Conservation (phyloP, 2,113 vertebrate species). For the Lota lota region DNA sequence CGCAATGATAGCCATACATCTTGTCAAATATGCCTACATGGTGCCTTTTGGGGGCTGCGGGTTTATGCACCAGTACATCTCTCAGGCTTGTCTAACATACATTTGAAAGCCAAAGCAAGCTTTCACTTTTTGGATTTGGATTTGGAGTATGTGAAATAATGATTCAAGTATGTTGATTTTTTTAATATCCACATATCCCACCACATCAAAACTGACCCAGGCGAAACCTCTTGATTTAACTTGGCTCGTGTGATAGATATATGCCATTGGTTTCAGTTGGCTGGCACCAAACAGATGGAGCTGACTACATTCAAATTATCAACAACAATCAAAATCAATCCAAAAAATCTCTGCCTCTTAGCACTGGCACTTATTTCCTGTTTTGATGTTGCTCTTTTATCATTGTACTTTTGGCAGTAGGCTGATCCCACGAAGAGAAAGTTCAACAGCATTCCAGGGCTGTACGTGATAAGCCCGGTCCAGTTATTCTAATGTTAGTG, state of each 20-base stretch:
- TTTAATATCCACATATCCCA: no score
- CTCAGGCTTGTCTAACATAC: no score
- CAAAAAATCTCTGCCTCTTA: not conserved
- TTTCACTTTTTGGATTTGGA: no score
- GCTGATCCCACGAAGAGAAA: slow-evolving; percentile 8
- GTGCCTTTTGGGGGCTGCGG: no score
- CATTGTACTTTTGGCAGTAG: not conserved
- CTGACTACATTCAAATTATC: slow-evolving; percentile 46
- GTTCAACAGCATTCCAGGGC: slow-evolving; percentile 59
- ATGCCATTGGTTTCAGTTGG: slow-evolving; percentile 22
- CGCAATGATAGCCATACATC: no score
- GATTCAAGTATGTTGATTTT: no score
- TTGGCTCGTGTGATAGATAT: slow-evolving; percentile 35
- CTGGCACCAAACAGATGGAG: slow-evolving; percentile 49
- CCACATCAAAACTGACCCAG: no score
- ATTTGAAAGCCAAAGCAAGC: no score
- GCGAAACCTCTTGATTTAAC: slow-evolving; percentile 26
- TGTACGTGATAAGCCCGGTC: slow-evolving; percentile 52
- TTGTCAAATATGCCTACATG: no score
- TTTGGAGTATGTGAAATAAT: no score
- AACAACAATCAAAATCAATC: slow-evolving; percentile 54
- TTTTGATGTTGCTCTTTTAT: not conserved
- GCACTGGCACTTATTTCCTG: not conserved
- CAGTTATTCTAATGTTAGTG: slow-evolving; percentile 49
- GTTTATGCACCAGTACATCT: no score